Evolutionary conservation across 2,888 invertebrate genomes (phyloP).

Genomic region (Hemaris fuciformis): DNA sequence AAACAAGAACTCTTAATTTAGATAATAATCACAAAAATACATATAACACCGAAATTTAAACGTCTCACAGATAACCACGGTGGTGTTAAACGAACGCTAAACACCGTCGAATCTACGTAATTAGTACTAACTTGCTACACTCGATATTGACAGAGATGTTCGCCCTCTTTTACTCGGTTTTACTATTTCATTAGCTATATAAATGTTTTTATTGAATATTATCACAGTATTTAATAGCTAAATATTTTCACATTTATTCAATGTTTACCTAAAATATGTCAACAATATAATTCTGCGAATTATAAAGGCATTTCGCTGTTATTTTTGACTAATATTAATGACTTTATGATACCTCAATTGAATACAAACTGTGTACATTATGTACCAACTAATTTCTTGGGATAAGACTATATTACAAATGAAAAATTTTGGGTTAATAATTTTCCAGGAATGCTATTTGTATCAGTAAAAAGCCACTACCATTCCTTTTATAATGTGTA

Average conservation of each 20-base stretch:
- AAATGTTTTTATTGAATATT: background rate
- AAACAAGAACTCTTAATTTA: background rate
- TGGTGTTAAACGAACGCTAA: slow-evolving; percentile 10
- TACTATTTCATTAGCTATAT: background rate
- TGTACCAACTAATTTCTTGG: background rate
- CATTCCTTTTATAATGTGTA: background rate
- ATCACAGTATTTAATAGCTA: background rate
- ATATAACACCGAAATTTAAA: slow-evolving; percentile 4
- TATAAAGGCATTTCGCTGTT: too few species aligned
- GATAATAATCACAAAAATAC: slow-evolving; percentile 4
- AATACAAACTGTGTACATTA: too few species aligned
- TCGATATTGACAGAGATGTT: background rate
- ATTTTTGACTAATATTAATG: too few species aligned
- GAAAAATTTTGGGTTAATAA: background rate
- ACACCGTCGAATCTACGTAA: slow-evolving; percentile 1
- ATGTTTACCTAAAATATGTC: background rate
- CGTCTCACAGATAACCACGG: background rate
- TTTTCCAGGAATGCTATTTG: background rate
- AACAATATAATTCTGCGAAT: too few species aligned
- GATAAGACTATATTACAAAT: background rate
- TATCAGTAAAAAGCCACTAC: background rate
- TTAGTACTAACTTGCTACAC: slow-evolving; percentile 6
- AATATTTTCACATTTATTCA: background rate
- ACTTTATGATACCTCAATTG: too few species aligned
- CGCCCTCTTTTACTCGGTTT: too few species aligned